Evolutionary conservation across 2,113 vertebrate genomes (phyloP).

Genomic region (Pseudois nayaur): DNA sequence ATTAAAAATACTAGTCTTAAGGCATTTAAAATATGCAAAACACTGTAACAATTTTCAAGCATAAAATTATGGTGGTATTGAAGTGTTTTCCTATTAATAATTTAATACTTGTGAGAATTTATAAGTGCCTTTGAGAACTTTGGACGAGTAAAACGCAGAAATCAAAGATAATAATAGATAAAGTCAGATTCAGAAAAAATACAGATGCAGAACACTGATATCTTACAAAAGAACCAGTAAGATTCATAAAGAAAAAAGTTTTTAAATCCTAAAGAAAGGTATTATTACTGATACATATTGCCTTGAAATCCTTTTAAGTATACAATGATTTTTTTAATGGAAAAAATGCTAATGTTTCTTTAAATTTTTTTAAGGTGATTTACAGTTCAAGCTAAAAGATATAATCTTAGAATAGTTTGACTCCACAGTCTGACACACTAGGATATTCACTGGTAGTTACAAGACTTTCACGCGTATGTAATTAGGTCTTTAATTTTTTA

Average conservation of each 20-base stretch:
- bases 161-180: neutral
- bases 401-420: neutral
- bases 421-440: neutral
- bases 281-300: neutral
- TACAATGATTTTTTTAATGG: neutral
- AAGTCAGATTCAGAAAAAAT: neutral
- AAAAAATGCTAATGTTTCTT: neutral
- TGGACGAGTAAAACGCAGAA: neutral
- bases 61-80: neutral
- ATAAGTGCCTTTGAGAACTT: neutral
- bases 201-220: neutral
- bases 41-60: neutral
- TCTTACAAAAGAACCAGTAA: neutral
- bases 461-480: neutral
- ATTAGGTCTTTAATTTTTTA: neutral
- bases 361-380: neutral
- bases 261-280: neutral
- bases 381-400: neutral
- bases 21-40: neutral
- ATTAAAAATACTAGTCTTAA: neutral
- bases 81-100: neutral
- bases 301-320: neutral
- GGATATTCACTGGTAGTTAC: neutral
- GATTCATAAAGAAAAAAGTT: neutral
- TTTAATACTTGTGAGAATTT: neutral